Base-by-base conservation (phyloP, 2,797 vertebrate genomes). In the Acanthopagrus latus region DNA sequence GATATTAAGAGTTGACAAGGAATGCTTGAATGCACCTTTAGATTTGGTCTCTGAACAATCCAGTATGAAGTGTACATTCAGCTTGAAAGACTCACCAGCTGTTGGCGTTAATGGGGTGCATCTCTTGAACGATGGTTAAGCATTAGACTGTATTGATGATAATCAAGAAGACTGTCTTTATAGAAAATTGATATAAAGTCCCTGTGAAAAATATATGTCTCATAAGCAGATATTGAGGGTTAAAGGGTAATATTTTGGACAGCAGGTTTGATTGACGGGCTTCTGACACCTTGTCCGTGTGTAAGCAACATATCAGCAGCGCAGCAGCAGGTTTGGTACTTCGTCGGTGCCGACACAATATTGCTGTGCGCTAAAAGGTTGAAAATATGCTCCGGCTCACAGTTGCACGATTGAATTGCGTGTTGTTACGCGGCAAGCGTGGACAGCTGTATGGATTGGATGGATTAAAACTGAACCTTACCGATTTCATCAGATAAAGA, bases 321-420 rank as follows among this genome's bases (percentile, higher is more conserved):
- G 18, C 69, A 38, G 27, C 68, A 46, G 55, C 56, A 52, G 43
- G 41, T 47, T 63, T 14, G 20, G 43, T 3, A 16, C 21, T 51
- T 43, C 0, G 21, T 33, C 33, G 44, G 14, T 9, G 55, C n/a
- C 50, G 59, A 51, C 51, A 17, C n/a, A 48, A 20, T 20, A 17
- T 5, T 59, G 63, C 33, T 18, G 46, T 12, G 13, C 38, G 38
- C 2, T 16, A 46, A 13, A 58, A 44, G 51, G 71, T 60, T 70
- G 63, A 65, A 58, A 71, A 17, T 47, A 60, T 44, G 59, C 20
- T 46, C 67, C 69, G 29, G 55, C n/a, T 55, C 56, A 54, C 69
- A 47, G 69, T 11, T 12, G 20, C 13, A 18, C 5, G 7, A 58
- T 8, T 58, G 8, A 66, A 62, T 65, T 54, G 20, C 1, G 17